Evolutionary conservation across 2,113 vertebrate species (phyloP), one percentile per base, ranked within the genome.

Genomic region (Chroicocephalus ridibundus): DNA sequence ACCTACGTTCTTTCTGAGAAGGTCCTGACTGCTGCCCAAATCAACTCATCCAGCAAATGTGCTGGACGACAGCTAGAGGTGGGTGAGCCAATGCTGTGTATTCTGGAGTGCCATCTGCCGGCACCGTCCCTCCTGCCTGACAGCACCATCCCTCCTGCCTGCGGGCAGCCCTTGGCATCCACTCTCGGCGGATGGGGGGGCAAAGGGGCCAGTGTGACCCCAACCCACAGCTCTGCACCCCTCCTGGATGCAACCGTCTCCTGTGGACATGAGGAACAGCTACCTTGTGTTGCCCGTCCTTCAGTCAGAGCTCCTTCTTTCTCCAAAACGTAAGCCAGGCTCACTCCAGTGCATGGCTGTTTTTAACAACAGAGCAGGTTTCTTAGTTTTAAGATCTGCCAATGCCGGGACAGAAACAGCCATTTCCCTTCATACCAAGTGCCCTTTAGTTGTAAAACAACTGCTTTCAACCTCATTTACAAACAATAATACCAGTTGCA

Each of bases 141-240:
- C 60, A 38, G n/a, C 34, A 25, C 21, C 58, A 25, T 36, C 21
- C 20, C 31, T 55, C 38, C 57, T 36, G 31, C 42, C 36, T 78
- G 19, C 13, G 1, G 1, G 31, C 29, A 68, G 54, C n/a, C 31
- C 55, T 82, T 5, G 1, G 38, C 60, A 60, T 19, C 60, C 74
- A 47, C 13, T 17, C 34, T 52, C 1, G 0, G 38, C 20, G 9
- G 62, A 32, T 1, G 2, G 36, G 18, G 10, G 9, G 7, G 16
- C 0, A 4, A 62, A 61, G 17, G 16, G 20, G 26, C 18, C 31
- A 49, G 25, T 20, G 18, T 29, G 46, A 75, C 25, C n/a, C 46
- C 34, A 75, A 20, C 34, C 54, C 40, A 27, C 46, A 86, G 32
- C 24, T 68, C 38, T 74, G 68, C 32, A 87, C 15, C 32, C 7